These are phyloP conservation scores for Dermochelys coriacea DNA, from an alignment of 2,797 vertebrate species.

Conservation along the genomic window DNA sequence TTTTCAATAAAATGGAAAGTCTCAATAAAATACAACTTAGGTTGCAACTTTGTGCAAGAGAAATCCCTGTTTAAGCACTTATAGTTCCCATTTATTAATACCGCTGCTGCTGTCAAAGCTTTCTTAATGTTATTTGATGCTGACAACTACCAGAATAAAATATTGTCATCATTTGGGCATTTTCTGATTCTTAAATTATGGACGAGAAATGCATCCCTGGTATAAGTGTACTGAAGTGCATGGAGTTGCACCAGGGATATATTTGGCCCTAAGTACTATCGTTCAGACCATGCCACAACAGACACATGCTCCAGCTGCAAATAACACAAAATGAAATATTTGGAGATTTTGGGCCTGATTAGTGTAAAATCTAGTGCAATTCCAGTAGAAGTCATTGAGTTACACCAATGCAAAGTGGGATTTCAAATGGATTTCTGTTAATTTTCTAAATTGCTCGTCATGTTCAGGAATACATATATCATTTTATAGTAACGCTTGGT, in stretches of 20 bases:
- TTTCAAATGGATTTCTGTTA: conserved; percentile 10
- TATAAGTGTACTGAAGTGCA: conserved; percentile 14
- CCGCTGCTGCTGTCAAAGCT: neutral
- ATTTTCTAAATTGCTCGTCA: neutral
- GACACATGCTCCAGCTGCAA: conserved; percentile 69
- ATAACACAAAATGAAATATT: conserved; percentile 54
- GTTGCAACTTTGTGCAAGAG: neutral
- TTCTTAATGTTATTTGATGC: neutral
- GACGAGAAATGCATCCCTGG: conserved; percentile 2
- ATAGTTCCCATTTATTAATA: neutral
- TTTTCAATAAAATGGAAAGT: conserved; percentile 15
- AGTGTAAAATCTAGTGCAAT: conserved; percentile 33
- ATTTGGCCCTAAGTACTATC: conserved; percentile 44
- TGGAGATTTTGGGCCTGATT: conserved; percentile 25
- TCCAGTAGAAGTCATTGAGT: conserved; percentile 44
- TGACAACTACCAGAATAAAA: neutral
- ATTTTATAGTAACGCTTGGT: conserved; percentile 16
- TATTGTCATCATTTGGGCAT: neutral
- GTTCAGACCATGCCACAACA: conserved; percentile 49
- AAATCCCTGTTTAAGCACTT: neutral
- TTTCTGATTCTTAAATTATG: conserved; percentile 22
- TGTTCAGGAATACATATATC: neutral
- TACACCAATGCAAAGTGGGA: conserved; percentile 12
- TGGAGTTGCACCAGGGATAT: conserved; percentile 26
- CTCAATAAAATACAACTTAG: neutral